Base-by-base conservation (phyloP, 2,797 vertebrate genomes). In the Oryzias sinensis region DNA sequence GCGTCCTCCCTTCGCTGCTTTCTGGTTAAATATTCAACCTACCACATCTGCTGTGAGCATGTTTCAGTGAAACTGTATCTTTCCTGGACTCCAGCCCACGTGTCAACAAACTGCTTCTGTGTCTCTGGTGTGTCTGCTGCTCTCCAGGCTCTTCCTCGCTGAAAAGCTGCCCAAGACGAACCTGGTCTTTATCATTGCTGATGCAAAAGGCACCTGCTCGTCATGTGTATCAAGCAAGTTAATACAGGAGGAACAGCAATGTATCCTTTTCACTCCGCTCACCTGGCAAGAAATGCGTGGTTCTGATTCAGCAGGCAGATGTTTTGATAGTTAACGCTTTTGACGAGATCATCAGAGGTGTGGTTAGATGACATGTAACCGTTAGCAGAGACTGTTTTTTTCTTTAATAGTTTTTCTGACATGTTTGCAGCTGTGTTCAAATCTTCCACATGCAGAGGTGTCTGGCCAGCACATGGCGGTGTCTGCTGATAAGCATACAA, bases 101-200 rank as follows among this genome's bases (percentile, higher is more conserved):
- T 76, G 73, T 79, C 75, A 80, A 76, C 76, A 79, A 52, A 72
- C 68, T 29, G 58, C 56, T 66, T 57, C 49, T 4, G 24, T 62
- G 50, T 79, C 72, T 81, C 61, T 24, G 56, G 53, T 78, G 59
- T 58, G 37, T 82, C 37, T 70, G 44, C 22, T 61, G 49, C 24
- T 53, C 64, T 79, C 43, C 84, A 99, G 97, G 84, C 91, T 94
- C 75, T 98, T 94, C 88, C 92, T 94, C 24, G 96, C 93, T 50
- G 95, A 98, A 85, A 99, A 97, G 81, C 92, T 99, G 82, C 90
- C 91, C 73, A 93, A 94, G 75, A 99, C 96, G 53, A 99, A 99
- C 87, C 89, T 99, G 85, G 92, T 98, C 68, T 97, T 99, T 72
- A 93, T 99, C 85, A 93, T 99, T 50, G 91, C 93, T 62, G 97